A percentile compares a stretch with the other conserved stretches of the same genome.
Conservation (phyloP, 2,797 vertebrate genomes). For the Podargus strigoides region DNA sequence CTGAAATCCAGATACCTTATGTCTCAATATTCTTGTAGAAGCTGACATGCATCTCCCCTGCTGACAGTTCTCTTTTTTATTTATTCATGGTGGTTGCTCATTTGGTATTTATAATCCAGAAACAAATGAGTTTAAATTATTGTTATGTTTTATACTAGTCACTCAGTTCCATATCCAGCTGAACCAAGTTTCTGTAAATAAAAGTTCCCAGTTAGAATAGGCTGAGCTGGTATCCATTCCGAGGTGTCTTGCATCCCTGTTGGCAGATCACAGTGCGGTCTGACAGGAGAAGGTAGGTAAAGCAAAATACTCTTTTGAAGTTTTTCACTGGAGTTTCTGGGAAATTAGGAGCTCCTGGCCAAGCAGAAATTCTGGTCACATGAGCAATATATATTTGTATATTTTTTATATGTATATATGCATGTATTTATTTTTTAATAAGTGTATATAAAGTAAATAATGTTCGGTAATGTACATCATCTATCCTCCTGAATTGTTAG, state of each 20-base stretch:
- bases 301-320: neutral
- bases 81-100: neutral
- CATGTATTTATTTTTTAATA: neutral
- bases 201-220: neutral
- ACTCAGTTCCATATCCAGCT: neutral
- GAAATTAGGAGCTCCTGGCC: neutral
- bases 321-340: neutral
- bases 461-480: neutral
- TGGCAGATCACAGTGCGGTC: neutral
- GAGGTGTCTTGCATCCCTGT: neutral
- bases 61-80: neutral
- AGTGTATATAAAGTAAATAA: neutral
- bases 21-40: neutral
- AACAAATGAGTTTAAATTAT: neutral
- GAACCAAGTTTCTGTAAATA: neutral
- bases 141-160: neutral
- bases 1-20: neutral
- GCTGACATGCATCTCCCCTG: neutral
- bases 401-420: neutral
- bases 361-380: neutral
- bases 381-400: neutral
- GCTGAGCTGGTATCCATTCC: neutral
- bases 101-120: neutral
- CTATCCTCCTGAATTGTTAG: neutral
- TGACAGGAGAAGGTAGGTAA: neutral